Base-by-base conservation (phyloP, 2,888 invertebrate species). In the Theretra japonica region DNA sequence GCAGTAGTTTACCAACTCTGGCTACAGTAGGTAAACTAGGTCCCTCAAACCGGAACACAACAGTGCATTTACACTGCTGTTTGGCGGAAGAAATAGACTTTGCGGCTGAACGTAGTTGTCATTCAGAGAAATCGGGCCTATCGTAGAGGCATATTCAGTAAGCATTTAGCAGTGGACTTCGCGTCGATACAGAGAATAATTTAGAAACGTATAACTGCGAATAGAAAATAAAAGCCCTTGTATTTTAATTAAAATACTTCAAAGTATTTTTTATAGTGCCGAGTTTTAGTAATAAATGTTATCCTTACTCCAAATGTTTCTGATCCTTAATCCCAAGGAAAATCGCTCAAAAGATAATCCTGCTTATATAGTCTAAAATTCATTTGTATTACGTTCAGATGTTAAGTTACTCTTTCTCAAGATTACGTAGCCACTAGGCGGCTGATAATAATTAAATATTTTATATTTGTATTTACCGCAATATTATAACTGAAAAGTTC, bases 341-440 rank as follows among this genome's bases (percentile, higher is more conserved):
- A 62, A 59, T 68, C 41, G 48, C 50, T 65, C 41, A 72, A 70
- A 71, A 60, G 41, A 75, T 30, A 41, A 41, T 41, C 15, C 41
- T 1, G 11, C 41, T 41, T 41, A 41, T 41, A 41, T 28, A 68
- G 28, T 59, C 23, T 41, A 71, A 74, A 77, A 76, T 71, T 73
- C 75, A 81, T 82, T 81, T 78, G 72, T 70, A 79, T 79, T 75
- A 62, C 41, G 17, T 41, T 21, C 56, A 73, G 72, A 73, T 68
- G 60, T 68, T 23, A 21, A 23, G 17, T 69, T 68, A 41, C 58
- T 21, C 25, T 48, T 70, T 70, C 25, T 7, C 48, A 25, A n/a
- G 33, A 28, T 58, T 48, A 41, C 48, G 41, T 50, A 48, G 19
- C 21, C 28, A 28, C 28, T 28, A 28, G 28, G n/a, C 15, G 4